Base-by-base conservation (phyloP, 2,888 invertebrate genomes). In the Eupithecia subumbrata region DNA sequence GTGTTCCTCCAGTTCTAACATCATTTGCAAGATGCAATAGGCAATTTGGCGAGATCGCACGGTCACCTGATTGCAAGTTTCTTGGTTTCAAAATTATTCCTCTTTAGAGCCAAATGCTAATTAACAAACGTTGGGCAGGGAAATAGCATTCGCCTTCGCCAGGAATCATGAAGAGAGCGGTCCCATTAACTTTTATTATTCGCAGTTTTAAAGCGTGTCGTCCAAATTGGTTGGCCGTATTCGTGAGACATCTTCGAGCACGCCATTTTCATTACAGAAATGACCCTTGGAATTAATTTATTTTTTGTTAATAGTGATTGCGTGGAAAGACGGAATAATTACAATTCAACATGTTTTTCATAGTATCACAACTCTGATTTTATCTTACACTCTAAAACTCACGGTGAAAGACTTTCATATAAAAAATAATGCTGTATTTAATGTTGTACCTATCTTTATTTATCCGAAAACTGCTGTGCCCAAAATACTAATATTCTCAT, bases 161-260 rank as follows among this genome's bases (percentile, higher is more conserved):
- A 93, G 92, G 91, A 91, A 89, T 90, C 93, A 91, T 90, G 91
- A 90, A 90, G 89, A 91, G 92, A 88, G 89, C 87, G 91, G 90
- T 90, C 82, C 91, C 92, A 92, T 94, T 93, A 90, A 92, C 94
- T 94, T 94, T 94, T 94, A 94, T 94, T 93, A 93, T 92, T 89
- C 88, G 87, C 88, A 91, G 90, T 93, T 94, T 93, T 91, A 92
- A 91, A 92, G 89, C 90, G 89, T 90, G 91, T 90, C 91, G 90
- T 89, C 93, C 91, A 93, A 94, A 94, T 94, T 93, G 92, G 94
- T 92, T 93, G 92, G 91, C 90, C 88, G 91, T 91, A 90, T 89
- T 92, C 87, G 89, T 85, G 84, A 89, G 89, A 89, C 89, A 91
- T 92, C 91, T 90, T 89, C 84, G 81, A 83, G 84, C 82, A 74